Base-by-base conservation (phyloP, 2,113 vertebrate species). In the Trichechus manatus region DNA sequence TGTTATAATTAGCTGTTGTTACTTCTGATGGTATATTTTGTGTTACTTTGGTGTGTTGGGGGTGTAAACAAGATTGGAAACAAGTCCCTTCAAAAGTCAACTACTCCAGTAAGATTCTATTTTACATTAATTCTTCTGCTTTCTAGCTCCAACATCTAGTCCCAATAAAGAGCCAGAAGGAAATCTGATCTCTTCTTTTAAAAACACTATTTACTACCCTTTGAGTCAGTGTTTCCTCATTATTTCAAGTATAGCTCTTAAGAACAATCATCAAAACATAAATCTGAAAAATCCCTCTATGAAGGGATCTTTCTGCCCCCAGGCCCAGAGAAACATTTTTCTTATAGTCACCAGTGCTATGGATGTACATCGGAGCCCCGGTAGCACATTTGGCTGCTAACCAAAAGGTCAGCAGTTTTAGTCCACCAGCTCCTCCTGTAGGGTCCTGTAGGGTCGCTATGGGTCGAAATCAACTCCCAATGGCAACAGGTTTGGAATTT, bases 221-320 rank as follows among this genome's bases (percentile, higher is more conserved):
- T 59, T 68, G 10, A 97, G 4, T 75, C 56, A 39, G 11, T 44
- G 1, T 96, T 93, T 95, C 29, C 23, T 77, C 50, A 72, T 97
- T 80, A 94, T 68, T 15, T 97, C 39, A 87, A 42, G 36, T 47
- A 70, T 2, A 90, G 17, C 93, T 94, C 56, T 78, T 92, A 56
- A 82, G 33, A 89, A 91, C 92, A 94, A 31, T 53, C 47, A 33
- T 77, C 64, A 84, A 93, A 95, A 94, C 22, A 72, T 77, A 92
- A 94, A 80, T 66, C 5, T 78, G 86, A 83, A 93, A 87, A 36
- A 22, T 70, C 72, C 90, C 36, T 87, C 14, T 79, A 22, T 63
- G 83, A 27, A 44, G 64, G 25, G 23, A 84, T 68, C 6, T 7
- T 9, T 17, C 17, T 74, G 13, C 17, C 56, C 72, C 22, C 23